A percentile compares a stretch with the other conserved stretches of the same genome.
Evolutionary conservation across 2,888 invertebrate genomes (phyloP).

Genomic region (Tachystola acroxantha): DNA sequence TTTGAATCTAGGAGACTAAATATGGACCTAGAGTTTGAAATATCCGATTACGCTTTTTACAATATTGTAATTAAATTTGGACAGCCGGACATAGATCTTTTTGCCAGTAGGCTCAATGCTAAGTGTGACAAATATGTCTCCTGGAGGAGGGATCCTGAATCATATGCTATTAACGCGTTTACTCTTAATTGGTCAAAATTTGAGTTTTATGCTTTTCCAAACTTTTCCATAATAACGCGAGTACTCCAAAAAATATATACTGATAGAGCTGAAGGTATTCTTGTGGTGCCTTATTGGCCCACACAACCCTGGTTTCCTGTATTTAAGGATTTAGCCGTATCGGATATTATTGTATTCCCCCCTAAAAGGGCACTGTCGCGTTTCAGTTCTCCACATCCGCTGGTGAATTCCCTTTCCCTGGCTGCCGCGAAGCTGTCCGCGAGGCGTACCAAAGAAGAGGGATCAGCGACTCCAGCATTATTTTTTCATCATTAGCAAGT

Average conservation of each 20-base stretch:
- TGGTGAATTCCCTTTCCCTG: too few relatives aligned
- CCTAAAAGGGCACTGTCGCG: too few relatives aligned
- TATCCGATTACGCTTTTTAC: neutral
- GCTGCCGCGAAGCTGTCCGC: too few relatives aligned
- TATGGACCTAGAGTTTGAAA: neutral
- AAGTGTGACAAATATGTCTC: neutral
- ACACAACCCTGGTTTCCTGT: neutral
- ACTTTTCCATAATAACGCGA: neutral
- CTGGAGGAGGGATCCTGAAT: neutral
- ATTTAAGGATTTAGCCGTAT: too few relatives aligned
- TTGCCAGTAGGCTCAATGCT: neutral
- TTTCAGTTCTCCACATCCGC: too few relatives aligned
- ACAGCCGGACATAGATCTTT: neutral
- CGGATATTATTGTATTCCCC: too few relatives aligned
- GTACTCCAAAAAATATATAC: neutral
- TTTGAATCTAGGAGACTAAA: conserved; percentile 1
- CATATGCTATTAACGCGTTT: too few relatives aligned
- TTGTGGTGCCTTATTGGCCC: neutral
- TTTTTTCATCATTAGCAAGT: too few relatives aligned
- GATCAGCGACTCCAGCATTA: too few relatives aligned
- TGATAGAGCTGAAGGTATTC: neutral
- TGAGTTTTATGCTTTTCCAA: neutral
- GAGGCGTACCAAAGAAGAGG: too few relatives aligned
- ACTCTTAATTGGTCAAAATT: too few relatives aligned
- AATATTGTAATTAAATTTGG: neutral